Percentiles rank a stretch among this genome's conserved stretches.
These are phyloP conservation scores for Conops quadrifasciatus DNA, from an alignment of 2,888 invertebrate genomes.

Conservation along the genomic window DNA sequence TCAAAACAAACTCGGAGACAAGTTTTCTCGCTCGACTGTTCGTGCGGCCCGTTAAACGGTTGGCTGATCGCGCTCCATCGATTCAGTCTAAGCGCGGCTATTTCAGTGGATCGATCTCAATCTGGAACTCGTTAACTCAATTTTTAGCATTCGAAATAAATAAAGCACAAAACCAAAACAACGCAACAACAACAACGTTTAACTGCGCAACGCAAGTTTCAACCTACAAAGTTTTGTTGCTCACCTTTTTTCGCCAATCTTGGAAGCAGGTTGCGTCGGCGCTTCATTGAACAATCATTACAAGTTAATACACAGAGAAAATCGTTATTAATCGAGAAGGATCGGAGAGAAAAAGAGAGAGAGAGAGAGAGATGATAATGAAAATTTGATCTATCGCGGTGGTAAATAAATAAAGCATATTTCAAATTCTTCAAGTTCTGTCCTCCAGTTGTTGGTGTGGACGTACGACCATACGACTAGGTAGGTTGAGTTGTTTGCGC, in stretches of 20 bases:
- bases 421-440: no score
- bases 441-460: no score
- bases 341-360: no score
- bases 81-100: background rate
- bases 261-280: slow-evolving; percentile 27
- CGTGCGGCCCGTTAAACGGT: slow-evolving; percentile 5
- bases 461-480: no score
- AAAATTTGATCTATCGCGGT: no score
- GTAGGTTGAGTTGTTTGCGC: no score
- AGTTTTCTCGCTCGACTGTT: slow-evolving; percentile 18
- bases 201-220: slow-evolving; percentile 29
- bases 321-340: no score
- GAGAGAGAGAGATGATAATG: no score
- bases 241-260: slow-evolving; percentile 29
- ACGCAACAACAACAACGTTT: slow-evolving; percentile 6
- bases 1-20: slow-evolving; percentile 28
- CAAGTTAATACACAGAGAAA: background rate
- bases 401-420: no score
- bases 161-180: background rate
- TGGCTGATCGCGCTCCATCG: slow-evolving; percentile 8
- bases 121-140: slow-evolving; percentile 9
- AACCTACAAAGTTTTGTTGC: slow-evolving; percentile 26
- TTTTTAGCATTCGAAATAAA: slow-evolving; percentile 11
- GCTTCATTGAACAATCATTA: slow-evolving; percentile 9
- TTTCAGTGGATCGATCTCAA: slow-evolving; percentile 16